Evolutionary conservation across 2,797 vertebrate genomes (phyloP).

Genomic region (Mergus octosetaceus): DNA sequence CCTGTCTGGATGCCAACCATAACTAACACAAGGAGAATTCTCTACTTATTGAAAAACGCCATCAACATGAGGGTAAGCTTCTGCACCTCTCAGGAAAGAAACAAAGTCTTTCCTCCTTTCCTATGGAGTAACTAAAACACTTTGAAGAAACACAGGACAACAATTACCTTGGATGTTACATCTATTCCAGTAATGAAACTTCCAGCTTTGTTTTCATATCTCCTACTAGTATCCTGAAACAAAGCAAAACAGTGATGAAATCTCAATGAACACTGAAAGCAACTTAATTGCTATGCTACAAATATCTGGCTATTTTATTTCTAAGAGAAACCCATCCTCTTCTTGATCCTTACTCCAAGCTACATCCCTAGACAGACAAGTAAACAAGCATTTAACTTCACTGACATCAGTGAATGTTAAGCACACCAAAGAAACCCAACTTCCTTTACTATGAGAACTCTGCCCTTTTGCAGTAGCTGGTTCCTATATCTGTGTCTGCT

Average conservation of each 20-base stretch:
- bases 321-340: background rate
- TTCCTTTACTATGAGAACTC: background rate
- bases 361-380: background rate
- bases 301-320: background rate
- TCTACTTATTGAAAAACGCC: background rate
- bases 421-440: background rate
- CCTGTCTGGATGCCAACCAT: background rate
- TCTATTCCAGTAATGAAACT: slow-evolving; percentile 97
- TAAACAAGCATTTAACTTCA: background rate
- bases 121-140: background rate
- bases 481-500: background rate
- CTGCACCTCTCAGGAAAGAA: background rate
- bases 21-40: background rate
- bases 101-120: background rate
- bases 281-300: background rate
- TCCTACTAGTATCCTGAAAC: slow-evolving; percentile 89
- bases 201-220: slow-evolving; percentile 96
- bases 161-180: slow-evolving; percentile 91
- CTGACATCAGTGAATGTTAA: background rate
- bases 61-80: background rate
- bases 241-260: slow-evolving; percentile 11
- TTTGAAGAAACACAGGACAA: background rate
- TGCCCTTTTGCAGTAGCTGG: background rate
- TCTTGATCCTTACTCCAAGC: background rate
- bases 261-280: background rate